Evolutionary conservation across 2,797 vertebrate genomes (phyloP).

Genomic region (Adrianichthys oophorus): DNA sequence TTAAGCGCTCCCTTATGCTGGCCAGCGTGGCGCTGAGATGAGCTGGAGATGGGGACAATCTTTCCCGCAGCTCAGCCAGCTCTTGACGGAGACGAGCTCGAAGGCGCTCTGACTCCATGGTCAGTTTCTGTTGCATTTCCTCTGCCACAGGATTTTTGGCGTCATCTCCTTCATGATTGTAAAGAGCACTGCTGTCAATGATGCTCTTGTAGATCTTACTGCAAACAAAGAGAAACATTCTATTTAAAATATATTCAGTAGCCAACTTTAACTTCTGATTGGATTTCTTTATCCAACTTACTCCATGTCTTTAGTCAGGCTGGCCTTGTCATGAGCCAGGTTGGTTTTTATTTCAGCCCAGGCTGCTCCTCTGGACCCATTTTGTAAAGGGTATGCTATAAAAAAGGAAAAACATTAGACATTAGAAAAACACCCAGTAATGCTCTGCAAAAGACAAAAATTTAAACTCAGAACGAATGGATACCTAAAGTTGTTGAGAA

Average conservation of each 20-base stretch:
- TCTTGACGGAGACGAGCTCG: constrained; percentile 72
- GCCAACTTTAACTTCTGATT: neutral
- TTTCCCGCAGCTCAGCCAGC: constrained; percentile 73
- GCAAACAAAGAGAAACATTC: constrained; percentile 9
- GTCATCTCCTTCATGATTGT: constrained; percentile 43
- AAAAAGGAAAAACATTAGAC: constrained; percentile 8
- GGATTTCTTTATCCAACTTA: constrained; percentile 54
- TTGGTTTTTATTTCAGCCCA: constrained; percentile 63
- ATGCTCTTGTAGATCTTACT: constrained; percentile 75
- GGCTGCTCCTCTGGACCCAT: constrained; percentile 45
- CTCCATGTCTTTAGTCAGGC: constrained; percentile 60
- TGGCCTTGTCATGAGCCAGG: constrained; percentile 66
- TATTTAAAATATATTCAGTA: neutral
- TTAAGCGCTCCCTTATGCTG: constrained; percentile 65
- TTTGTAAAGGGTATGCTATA: constrained; percentile 67
- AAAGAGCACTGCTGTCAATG: constrained; percentile 68
- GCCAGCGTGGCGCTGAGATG: constrained; percentile 45
- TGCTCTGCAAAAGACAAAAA: neutral
- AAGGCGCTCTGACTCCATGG: constrained; percentile 73
- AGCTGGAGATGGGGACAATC: constrained; percentile 64
- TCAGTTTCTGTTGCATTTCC: constrained; percentile 71
- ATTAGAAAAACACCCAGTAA: constrained; percentile 7
- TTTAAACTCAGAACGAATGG: constrained; percentile 1
- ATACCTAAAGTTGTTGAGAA: constrained; percentile 71
- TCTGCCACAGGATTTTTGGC: constrained; percentile 53